These are phyloP conservation scores for Netelia virgata DNA, from an alignment of 2,888 invertebrate species.

Conservation along the genomic window DNA sequence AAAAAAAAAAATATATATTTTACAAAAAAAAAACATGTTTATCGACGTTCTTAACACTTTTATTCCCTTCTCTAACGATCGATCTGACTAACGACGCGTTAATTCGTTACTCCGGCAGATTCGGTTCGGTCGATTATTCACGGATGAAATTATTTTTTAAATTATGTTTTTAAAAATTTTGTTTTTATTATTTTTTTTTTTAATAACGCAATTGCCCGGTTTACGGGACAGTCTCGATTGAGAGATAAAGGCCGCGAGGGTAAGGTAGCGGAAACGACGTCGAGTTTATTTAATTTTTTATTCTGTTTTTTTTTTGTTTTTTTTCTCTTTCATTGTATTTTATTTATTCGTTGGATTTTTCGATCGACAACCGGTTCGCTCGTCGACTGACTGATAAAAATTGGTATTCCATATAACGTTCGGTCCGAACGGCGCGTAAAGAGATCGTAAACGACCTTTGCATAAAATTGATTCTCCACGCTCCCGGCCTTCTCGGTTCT, in stretches of 20 bases:
- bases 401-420: constrained; percentile 61
- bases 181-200: too few relatives aligned
- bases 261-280: constrained; percentile 58
- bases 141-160: too few relatives aligned
- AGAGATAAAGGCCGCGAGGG: too few relatives aligned
- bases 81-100: background rate
- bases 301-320: constrained; percentile 15
- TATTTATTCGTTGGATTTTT: background rate
- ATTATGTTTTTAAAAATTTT: too few relatives aligned
- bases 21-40: background rate
- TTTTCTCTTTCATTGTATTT: background rate
- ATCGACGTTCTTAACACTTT: background rate
- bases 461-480: constrained; percentile 78
- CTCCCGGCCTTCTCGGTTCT: constrained; percentile 54
- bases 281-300: constrained; percentile 3
- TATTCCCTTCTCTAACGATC: background rate
- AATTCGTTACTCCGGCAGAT: too few relatives aligned
- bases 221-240: too few relatives aligned
- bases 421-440: constrained; percentile 72
- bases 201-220: too few relatives aligned
- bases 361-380: constrained; percentile 23
- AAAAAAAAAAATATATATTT: too few relatives aligned
- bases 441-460: constrained; percentile 77
- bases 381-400: constrained; percentile 60
- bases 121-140: too few relatives aligned